Conservation (phyloP, 23 tunicate genomes). For the Trididemnum miniatum region DNA sequence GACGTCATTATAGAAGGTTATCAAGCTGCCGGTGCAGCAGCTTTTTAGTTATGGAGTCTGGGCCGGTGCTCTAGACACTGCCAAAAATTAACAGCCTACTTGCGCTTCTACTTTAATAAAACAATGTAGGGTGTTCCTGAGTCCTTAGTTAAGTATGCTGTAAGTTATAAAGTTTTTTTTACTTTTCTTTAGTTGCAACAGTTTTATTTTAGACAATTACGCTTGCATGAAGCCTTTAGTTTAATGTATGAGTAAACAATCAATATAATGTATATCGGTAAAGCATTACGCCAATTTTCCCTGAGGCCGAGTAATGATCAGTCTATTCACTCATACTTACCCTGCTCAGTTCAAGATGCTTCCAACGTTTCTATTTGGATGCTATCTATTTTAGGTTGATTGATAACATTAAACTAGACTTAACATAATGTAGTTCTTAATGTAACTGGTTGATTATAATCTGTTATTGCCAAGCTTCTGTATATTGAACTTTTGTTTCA, state of each 20-base stretch:
- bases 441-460: background rate
- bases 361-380: background rate
- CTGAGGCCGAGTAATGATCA: background rate
- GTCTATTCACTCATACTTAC: background rate
- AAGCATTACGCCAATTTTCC: background rate
- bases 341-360: background rate
- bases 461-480: background rate
- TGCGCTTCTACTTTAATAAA: background rate
- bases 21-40: too few species aligned
- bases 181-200: background rate
- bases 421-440: background rate
- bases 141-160: background rate
- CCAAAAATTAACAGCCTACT: background rate
- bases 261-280: background rate
- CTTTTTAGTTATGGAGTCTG: too few species aligned
- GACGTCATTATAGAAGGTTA: too few species aligned
- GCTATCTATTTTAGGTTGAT: background rate
- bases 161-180: background rate
- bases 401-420: background rate
- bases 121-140: background rate
- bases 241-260: background rate
- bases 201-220: background rate
- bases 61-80: too few species aligned
- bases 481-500: background rate
- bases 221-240: background rate